A percentile compares a stretch with the other conserved stretches of the same genome.
phyloP scores from a whole-genome alignment of 2,888 invertebrate species.

The Dendrolimus pini region DNA sequence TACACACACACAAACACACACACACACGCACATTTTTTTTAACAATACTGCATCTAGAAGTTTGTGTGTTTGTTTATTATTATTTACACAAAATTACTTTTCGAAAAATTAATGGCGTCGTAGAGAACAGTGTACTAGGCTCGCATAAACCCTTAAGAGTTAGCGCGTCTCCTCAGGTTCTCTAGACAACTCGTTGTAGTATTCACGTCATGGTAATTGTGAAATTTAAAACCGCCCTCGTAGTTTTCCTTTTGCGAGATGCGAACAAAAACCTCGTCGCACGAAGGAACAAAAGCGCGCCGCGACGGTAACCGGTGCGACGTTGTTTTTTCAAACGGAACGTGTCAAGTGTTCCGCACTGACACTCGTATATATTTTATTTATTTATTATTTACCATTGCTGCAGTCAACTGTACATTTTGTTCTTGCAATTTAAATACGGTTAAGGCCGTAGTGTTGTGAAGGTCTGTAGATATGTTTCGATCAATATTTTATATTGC shows the following conservation, averaged over 20 bases:
- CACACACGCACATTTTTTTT: too few relatives aligned
- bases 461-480: too few relatives aligned
- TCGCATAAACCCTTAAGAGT: not conserved
- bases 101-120: too few relatives aligned
- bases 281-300: conserved; percentile 9
- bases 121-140: too few relatives aligned
- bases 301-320: conserved; percentile 2
- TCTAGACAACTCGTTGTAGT: not conserved
- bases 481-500: too few relatives aligned
- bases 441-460: too few relatives aligned
- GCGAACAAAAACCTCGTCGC: conserved; percentile 15
- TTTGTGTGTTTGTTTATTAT: too few relatives aligned
- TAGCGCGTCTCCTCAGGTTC: not conserved
- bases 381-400: not conserved
- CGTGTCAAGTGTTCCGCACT: conserved; percentile 6
- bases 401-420: too few relatives aligned
- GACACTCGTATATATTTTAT: conserved; percentile 5
- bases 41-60: too few relatives aligned
- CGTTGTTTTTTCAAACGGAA: conserved; percentile 4
- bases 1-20: too few relatives aligned
- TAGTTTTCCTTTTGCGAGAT: conserved; percentile 15
- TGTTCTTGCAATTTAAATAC: too few relatives aligned
- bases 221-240: conserved; percentile 20
- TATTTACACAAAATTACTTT: too few relatives aligned
- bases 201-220: conserved; percentile 16